Evolutionary conservation across 2,888 invertebrate genomes (phyloP), one percentile per base, ranked within the genome.

Genomic region (Eremobia ochroleuca): DNA sequence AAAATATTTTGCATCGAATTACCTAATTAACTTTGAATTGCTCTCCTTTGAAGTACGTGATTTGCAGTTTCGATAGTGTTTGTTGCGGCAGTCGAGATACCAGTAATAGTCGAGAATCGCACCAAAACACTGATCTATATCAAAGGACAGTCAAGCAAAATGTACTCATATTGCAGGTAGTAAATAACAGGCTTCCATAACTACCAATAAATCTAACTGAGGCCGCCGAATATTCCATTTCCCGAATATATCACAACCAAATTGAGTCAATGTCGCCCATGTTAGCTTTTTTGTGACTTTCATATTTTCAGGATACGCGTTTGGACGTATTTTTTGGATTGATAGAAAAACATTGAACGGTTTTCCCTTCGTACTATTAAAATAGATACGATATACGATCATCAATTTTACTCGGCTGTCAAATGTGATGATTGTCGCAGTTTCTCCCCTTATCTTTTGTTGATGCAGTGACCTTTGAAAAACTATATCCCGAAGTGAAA

Each of bases 121-220:
- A 66, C 61, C 49, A 61, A 59, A 62, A 72, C 71, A 72, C 58
- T 43, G 76, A 82, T 82, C 68, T 66, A 85, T 81, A 85, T 82
- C 76, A 85, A 72, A 72, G 64, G 64, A 85, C 82, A 76, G 76
- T 82, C 82, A 69, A 82, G 73, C 61, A 85, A 68, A 72, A 68
- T 75, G 64, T 82, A 76, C 69, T 81, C 82, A 82, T 82, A 85
- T 82, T 75, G 75, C 71, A 85, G 82, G 77, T 70, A 85, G 86
- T 85, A 83, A 83, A 85, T 83, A 83, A 83, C 83, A 37, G 52
- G 70, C 58, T 76, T 64, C 82, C 70, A 70, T 73, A 83, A 82
- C 82, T 83, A 83, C 69, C 86, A 82, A 83, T 83, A 83, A 83
- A 83, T 83, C 83, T 85, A 76, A 82, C 83, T 66, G 86, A 62